Percentiles rank a stretch among this genome's conserved stretches.
These are phyloP conservation scores for Enteromius mattozi DNA, from an alignment of 2,797 vertebrate genomes.

Conservation along the genomic window DNA sequence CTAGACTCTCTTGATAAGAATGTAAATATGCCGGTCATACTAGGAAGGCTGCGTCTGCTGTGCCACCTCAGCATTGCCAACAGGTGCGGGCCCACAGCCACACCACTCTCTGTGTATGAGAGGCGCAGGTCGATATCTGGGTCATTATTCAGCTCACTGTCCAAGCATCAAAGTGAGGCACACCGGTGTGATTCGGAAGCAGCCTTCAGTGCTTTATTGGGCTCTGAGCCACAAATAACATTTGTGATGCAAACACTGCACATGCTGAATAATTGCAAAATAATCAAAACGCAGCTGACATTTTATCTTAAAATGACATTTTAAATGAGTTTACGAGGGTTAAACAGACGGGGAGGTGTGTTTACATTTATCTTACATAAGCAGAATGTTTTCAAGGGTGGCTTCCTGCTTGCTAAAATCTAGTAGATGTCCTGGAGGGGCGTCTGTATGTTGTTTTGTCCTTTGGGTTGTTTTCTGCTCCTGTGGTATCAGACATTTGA, in stretches of 20 bases:
- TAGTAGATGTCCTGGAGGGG: neutral
- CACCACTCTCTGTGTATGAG: neutral
- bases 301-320: neutral
- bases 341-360: neutral
- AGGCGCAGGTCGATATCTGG: constrained; percentile 28
- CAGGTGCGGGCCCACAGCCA: constrained; percentile 30
- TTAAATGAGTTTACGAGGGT: neutral
- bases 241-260: neutral
- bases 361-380: constrained; percentile 7
- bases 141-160: constrained; percentile 11
- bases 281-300: neutral
- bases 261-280: neutral
- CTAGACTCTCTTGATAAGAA: neutral
- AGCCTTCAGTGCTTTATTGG: neutral
- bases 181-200: neutral
- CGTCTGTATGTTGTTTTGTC: constrained; percentile 7
- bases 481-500: constrained; percentile 6
- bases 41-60: neutral
- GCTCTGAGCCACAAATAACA: neutral
- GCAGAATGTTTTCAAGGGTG: neutral
- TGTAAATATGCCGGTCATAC: neutral
- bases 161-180: constrained; percentile 1
- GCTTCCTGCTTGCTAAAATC: constrained; percentile 9
- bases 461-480: constrained; percentile 1
- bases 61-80: constrained; percentile 25